Evolutionary conservation across 2,888 invertebrate species (phyloP).

Genomic region (Blomia tropicalis): DNA sequence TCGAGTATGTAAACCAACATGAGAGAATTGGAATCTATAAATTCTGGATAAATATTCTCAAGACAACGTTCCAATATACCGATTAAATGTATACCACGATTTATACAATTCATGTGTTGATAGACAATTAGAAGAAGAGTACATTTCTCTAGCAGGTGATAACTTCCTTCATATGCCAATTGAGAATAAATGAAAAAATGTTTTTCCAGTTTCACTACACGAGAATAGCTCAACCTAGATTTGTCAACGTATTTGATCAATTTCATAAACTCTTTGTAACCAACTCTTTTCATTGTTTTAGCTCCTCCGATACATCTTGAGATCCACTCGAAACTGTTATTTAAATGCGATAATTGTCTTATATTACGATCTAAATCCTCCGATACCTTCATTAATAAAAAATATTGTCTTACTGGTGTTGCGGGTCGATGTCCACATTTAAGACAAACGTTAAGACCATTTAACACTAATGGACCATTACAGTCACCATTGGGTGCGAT

Average conservation of each 20-base stretch:
- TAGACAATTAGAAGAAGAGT: background rate
- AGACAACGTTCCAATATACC: background rate
- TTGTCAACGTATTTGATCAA: background rate
- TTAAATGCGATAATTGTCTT: background rate
- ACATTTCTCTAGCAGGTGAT: slow-evolving; percentile 4
- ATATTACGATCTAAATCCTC: background rate
- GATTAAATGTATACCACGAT: background rate
- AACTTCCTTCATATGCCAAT: background rate
- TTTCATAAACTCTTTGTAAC: background rate
- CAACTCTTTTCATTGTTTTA: background rate
- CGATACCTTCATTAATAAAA: background rate
- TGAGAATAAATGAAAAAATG: background rate
- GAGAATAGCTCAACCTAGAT: background rate
- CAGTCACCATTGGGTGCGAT: background rate
- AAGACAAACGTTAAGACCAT: background rate
- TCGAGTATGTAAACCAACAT: background rate
- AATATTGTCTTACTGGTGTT: background rate
- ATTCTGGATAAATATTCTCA: background rate
- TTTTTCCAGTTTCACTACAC: background rate
- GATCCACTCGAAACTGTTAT: no score
- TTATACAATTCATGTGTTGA: background rate
- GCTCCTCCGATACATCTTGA: background rate
- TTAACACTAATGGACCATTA: background rate
- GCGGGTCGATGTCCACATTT: background rate
- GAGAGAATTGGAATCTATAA: background rate